These are phyloP conservation scores for Eupithecia inturbata DNA, from an alignment of 2,888 invertebrate species.

Conservation along the genomic window DNA sequence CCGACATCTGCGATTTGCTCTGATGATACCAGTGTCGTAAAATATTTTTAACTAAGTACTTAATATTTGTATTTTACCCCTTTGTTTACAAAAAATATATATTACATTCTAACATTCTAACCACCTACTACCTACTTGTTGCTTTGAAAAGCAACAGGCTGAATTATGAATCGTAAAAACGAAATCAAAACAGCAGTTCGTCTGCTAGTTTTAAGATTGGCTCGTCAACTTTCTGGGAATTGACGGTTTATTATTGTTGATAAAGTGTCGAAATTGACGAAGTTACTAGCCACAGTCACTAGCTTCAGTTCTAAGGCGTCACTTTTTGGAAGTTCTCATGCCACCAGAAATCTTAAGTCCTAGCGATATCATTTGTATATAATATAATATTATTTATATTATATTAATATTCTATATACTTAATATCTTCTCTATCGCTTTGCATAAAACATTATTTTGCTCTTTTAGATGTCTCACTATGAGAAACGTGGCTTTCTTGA, in stretches of 20 bases:
- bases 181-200: conserved; percentile 12
- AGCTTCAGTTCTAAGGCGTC: neutral
- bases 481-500: too few relatives aligned
- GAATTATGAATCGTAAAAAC: conserved; percentile 22
- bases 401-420: too few relatives aligned
- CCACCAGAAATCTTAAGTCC: neutral
- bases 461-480: too few relatives aligned
- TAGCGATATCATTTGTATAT: too few relatives aligned
- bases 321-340: neutral
- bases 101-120: too few relatives aligned
- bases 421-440: too few relatives aligned
- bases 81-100: neutral
- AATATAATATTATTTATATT: too few relatives aligned
- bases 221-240: neutral
- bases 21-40: neutral
- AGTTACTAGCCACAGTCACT: neutral
- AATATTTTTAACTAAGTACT: too few relatives aligned
- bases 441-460: too few relatives aligned
- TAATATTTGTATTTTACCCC: too few relatives aligned
- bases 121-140: conserved; percentile 30
- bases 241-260: neutral
- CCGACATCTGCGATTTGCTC: neutral
- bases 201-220: neutral
- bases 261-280: neutral
- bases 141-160: conserved; percentile 32